Evolutionary conservation across 2,797 vertebrate genomes (phyloP), one percentile per base, ranked within the genome.

Genomic region (Mionectes olivaceus): DNA sequence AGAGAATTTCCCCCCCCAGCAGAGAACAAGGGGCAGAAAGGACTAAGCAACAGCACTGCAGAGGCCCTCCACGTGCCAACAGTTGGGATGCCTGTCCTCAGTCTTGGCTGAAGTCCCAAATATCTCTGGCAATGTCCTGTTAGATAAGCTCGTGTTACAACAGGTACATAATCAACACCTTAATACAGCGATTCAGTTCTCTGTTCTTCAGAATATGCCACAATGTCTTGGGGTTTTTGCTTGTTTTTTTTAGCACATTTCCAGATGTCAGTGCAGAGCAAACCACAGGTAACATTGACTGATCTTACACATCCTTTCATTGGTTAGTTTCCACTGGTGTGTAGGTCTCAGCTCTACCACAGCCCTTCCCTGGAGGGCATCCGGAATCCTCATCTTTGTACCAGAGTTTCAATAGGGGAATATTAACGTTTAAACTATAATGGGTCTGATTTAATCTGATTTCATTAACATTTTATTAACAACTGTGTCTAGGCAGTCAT

Each of bases 381-480:
- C 39, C 47, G 78, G 70, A 82, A 94, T 76, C 83, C 84, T 73
- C 60, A 91, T 55, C 73, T 90, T 79, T 80, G n/a, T 39, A 78
- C 56, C 44, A 33, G 23, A 83, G 83, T 83, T 92, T 74, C 86
- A 68, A 43, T 37, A 71, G 47, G 65, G 63, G 21, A 94, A 86
- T 89, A 90, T 87, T 83, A 94, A 89, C 90, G 91, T 87, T 96
- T 93, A 92, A 85, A 94, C 35, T 75, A 47, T 60, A 87, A 91
- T 57, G 46, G 69, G 53, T 39, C 69, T 89, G 82, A 93, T 84
- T 83, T 83, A 89, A 94, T 77, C 84, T 79, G 87, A 78, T 90
- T 89, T 91, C 83, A 92, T 94, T 91, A 95, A 93, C 80, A 83
- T 91, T 93, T 95, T 94, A 89, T 95, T 93, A 94, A 88, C 73